Base-by-base conservation (phyloP, 2,797 vertebrate species). In the Brachyrhaphis roseni region DNA sequence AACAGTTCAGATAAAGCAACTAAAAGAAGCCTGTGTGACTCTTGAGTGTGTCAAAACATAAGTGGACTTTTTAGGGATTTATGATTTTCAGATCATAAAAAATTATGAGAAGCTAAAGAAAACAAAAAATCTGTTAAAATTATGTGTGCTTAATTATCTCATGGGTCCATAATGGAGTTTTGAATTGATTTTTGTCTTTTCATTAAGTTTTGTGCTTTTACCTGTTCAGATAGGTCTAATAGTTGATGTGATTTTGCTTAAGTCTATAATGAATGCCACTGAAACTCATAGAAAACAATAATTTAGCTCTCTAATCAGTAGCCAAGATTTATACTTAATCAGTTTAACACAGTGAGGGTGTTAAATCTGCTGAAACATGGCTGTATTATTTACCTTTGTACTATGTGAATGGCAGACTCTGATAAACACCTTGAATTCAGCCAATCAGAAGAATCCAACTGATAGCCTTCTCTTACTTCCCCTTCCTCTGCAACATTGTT, bases 401-500 rank as follows among this genome's bases (percentile, higher is more conserved):
- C 1, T 66, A 12, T 66, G 36, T 66, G 34, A 66, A 20, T 26
- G 20, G 20, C 36, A 39, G 64, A 39, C 34, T 20, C 13, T 6
- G 31, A 34, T 20, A 36, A 5, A 31, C n/a, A 59, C 57, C 57
- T 59, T 64, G 36, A 66, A 39, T 39, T 23, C 18, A 66, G 20
- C 34, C 64, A 39, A 39, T 41, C 34, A 66, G 11, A 66, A 41
- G 59, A 34, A 64, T 34, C 5, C 28, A 15, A 16, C 59, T 39
- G 62, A 66, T 66, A 39, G 36, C 18, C 20, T 39, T 10, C 15
- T 10, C 8, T 66, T 31, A 80, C 79, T 91, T 90, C 70, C 82
- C 75, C 76, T 86, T 87, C 34, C 75, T 70, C 62, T 28, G 28
- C 13, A 51, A 64, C 55, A 16, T 1, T n/a, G 59, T 20, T 34